phyloP scores from a whole-genome alignment of 2,888 invertebrate genomes.

The Tiphia femorata region DNA sequence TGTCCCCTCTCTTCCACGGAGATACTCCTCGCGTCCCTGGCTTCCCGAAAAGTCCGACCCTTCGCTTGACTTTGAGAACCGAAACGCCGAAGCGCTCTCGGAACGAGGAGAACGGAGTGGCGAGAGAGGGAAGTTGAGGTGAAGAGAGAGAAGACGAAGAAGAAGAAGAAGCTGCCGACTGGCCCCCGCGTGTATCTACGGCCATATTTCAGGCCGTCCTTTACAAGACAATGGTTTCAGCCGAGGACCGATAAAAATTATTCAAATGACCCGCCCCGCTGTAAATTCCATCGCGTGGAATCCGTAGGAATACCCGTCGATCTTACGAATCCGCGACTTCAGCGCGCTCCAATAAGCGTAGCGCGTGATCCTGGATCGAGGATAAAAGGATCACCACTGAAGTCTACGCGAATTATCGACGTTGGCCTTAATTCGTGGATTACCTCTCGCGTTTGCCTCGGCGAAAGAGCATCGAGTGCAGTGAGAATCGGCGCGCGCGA shows the following conservation, averaged over 20 bases:
- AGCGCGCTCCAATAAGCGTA: no score
- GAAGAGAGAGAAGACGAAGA: slow-evolving; percentile 26
- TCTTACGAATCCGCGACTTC: no score
- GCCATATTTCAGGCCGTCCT: slow-evolving; percentile 60
- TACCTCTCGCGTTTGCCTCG: no score
- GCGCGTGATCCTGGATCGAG: no score
- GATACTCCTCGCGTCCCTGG: slow-evolving; percentile 26
- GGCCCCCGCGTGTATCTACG: slow-evolving; percentile 54
- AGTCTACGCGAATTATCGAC: no score
- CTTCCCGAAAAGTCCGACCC: slow-evolving; percentile 40
- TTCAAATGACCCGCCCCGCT: slow-evolving; percentile 56
- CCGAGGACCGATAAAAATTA: slow-evolving; percentile 62
- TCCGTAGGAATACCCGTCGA: slow-evolving; percentile 18
- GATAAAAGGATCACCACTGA: no score
- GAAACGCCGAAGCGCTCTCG: slow-evolving; percentile 15
- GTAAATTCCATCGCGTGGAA: slow-evolving; percentile 53
- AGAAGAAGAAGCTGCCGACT: slow-evolving; percentile 6
- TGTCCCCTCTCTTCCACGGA: no score
- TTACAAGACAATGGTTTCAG: slow-evolving; percentile 66
- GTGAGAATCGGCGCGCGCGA: no score
- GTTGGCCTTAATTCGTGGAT: no score
- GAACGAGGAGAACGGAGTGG: slow-evolving; percentile 7
- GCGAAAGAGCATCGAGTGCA: no score
- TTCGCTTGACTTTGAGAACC: slow-evolving; percentile 36
- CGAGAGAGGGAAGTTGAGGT: neutral